Evolutionary conservation across 2,797 vertebrate genomes (phyloP).

Genomic region (Scyliorhinus canicula): DNA sequence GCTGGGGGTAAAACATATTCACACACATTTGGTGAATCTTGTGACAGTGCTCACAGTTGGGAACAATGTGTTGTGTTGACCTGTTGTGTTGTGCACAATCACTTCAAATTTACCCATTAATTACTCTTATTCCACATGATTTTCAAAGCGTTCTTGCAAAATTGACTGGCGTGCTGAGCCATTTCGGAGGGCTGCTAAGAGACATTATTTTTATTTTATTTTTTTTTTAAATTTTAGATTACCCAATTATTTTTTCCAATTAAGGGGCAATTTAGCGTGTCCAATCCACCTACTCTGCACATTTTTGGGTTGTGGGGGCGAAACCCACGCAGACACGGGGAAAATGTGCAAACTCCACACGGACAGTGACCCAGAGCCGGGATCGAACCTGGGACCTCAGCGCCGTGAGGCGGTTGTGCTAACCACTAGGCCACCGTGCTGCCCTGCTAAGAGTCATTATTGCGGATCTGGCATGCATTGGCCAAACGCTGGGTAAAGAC

Average conservation of each 20-base stretch:
- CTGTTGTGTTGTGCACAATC: background rate
- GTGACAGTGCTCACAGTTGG: background rate
- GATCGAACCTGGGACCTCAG: too few relatives aligned
- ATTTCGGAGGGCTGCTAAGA: background rate
- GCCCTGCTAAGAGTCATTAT: background rate
- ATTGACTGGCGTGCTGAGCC: background rate
- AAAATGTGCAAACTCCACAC: too few relatives aligned
- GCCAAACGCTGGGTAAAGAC: background rate
- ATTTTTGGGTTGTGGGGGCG: too few relatives aligned
- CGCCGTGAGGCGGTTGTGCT: too few relatives aligned
- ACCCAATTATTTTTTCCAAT: too few relatives aligned
- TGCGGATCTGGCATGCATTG: background rate
- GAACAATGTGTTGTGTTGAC: background rate
- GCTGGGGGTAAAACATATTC: background rate
- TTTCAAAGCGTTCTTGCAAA: background rate
- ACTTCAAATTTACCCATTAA: background rate
- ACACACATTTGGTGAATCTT: background rate
- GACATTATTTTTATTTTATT: too few relatives aligned
- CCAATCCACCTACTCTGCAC: too few relatives aligned
- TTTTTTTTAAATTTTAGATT: too few relatives aligned
- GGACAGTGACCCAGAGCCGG: too few relatives aligned
- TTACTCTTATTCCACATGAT: background rate
- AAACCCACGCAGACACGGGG: too few relatives aligned
- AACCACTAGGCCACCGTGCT: too few relatives aligned
- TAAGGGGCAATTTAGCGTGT: too few relatives aligned